Conservation (phyloP, 1,140 invertebrate species). For the Rhyzopertha dominica region DNA sequence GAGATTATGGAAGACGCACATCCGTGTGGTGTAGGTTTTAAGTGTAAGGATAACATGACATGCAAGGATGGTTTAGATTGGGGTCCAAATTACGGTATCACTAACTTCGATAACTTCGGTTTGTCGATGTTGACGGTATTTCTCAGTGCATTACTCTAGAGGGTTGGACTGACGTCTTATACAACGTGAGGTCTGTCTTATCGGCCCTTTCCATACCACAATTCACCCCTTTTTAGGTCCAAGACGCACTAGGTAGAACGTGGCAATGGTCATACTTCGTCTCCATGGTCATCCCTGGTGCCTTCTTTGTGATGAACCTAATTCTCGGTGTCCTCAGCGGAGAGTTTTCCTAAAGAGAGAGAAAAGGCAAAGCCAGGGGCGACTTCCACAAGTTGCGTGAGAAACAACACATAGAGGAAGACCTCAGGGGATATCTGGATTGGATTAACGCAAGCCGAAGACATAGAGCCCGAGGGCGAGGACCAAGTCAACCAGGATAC, state of each 20-base stretch:
- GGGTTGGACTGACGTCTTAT: slow-evolving; percentile 96
- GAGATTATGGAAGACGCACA: slow-evolving; percentile 72
- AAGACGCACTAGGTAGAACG: slow-evolving; percentile 89
- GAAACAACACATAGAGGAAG: slow-evolving; percentile 96
- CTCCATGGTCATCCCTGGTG: slow-evolving; percentile 97
- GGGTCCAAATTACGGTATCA: slow-evolving; percentile 94
- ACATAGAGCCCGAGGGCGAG: slow-evolving; percentile 89
- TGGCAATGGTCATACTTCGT: slow-evolving; percentile 99
- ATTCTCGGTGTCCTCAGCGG: slow-evolving; percentile 99
- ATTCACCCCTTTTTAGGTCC: slow-evolving; percentile 64
- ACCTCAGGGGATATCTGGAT: slow-evolving; percentile 92
- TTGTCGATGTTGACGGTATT: slow-evolving; percentile 99
- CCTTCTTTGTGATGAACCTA: slow-evolving; percentile 99
- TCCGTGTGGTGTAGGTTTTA: slow-evolving; percentile 77
- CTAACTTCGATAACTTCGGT: slow-evolving; percentile 99
- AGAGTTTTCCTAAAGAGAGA: slow-evolving; percentile 99
- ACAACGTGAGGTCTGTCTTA: slow-evolving; percentile 65
- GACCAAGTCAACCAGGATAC: slow-evolving; percentile 58
- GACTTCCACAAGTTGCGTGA: slow-evolving; percentile 96
- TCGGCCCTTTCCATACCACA: not conserved
- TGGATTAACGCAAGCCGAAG: slow-evolving; percentile 99
- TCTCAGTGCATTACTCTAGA: slow-evolving; percentile 97
- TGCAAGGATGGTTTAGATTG: slow-evolving; percentile 68
- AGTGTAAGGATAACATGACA: slow-evolving; percentile 60
- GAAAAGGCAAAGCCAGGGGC: slow-evolving; percentile 97